Evolutionary conservation across 2,113 vertebrate genomes (phyloP), one percentile per base, ranked within the genome.

Genomic region (Sigmodon hispidus): DNA sequence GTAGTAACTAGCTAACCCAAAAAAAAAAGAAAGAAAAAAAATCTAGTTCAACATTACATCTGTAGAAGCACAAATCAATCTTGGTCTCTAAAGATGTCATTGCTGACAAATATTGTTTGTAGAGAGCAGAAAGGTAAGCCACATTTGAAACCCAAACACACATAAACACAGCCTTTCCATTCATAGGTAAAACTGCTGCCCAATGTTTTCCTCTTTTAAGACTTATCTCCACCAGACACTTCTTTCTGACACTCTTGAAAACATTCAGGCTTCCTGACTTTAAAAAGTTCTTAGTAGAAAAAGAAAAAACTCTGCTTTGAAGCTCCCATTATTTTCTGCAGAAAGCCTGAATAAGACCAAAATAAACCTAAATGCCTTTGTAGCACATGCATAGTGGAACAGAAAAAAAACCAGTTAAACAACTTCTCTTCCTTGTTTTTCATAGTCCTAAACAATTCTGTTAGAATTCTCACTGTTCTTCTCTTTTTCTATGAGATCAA

Each of bases 91-190:
- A 88, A 94, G 91, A 79, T 63, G 73, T 91, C 63, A 92, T 48
- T 85, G 16, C 12, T 70, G 52, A 81, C 19, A 96, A 94, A 92
- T 75, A 29, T 52, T 94, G 26, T 85, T 95, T 94, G 57, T n/a
- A 29, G 9, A 90, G 13, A 79, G 52, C 55, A 76, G 36, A 88
- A 93, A 55, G 40, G 40, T 87, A 29, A 95, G n/a, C 10, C 52
- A 77, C 13, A 89, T 10, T 77, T 95, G 88, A 59, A 92, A 77
- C 76, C 3, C 13, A 92, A 93, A 91, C 24, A 93, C 31, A 80
- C 69, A 55, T 69, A 92, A 89, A 87, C 43, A 76, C 0, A 50
- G 65, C 16, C 57, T 69, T 95, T 89, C 2, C 1, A 2, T 50
- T 80, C 90, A 61, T 55, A 34, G 70, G 8, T 83, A 89, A 70